Evolutionary conservation across 2,888 invertebrate genomes (phyloP).

Genomic region (Meliscaeva auricollis): DNA sequence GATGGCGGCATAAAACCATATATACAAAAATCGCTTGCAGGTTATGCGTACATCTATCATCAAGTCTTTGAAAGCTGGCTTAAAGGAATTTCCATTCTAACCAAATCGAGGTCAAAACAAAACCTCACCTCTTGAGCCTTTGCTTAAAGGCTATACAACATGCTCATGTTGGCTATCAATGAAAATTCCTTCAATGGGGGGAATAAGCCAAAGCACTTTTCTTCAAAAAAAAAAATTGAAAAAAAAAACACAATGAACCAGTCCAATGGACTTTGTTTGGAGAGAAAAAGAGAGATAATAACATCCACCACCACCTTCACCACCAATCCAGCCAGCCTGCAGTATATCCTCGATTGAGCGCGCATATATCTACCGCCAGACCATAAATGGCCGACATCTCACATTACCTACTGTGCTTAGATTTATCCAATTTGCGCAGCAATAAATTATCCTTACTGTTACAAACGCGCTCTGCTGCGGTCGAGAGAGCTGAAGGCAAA

Average conservation of each 20-base stretch:
- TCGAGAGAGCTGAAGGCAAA: background rate
- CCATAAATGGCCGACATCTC: slow-evolving; percentile 74
- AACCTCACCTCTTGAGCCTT: slow-evolving; percentile 70
- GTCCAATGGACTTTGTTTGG: slow-evolving; percentile 26
- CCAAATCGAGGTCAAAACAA: slow-evolving; percentile 74
- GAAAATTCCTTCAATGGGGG: slow-evolving; percentile 70
- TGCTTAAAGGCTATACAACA: slow-evolving; percentile 17
- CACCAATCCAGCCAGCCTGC: background rate
- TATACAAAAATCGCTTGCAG: slow-evolving; percentile 22
- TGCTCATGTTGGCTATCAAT: slow-evolving; percentile 59
- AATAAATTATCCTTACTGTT: slow-evolving; percentile 75
- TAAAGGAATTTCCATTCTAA: slow-evolving; percentile 74
- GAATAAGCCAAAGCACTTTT: slow-evolving; percentile 55
- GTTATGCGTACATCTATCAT: slow-evolving; percentile 70
- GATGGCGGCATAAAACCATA: background rate
- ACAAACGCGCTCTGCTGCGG: slow-evolving; percentile 40
- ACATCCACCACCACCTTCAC: slow-evolving; percentile 41
- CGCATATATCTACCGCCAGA: slow-evolving; percentile 57
- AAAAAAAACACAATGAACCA: slow-evolving; percentile 58
- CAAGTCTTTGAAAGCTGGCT: slow-evolving; percentile 54
- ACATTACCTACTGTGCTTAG: slow-evolving; percentile 73
- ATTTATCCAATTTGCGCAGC: slow-evolving; percentile 73
- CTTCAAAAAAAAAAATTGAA: slow-evolving; percentile 3
- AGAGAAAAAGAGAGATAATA: slow-evolving; percentile 38
- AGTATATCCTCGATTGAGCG: slow-evolving; percentile 33